Conservation (phyloP, 1,140 invertebrate species). For the Gryon sp. region DNA sequence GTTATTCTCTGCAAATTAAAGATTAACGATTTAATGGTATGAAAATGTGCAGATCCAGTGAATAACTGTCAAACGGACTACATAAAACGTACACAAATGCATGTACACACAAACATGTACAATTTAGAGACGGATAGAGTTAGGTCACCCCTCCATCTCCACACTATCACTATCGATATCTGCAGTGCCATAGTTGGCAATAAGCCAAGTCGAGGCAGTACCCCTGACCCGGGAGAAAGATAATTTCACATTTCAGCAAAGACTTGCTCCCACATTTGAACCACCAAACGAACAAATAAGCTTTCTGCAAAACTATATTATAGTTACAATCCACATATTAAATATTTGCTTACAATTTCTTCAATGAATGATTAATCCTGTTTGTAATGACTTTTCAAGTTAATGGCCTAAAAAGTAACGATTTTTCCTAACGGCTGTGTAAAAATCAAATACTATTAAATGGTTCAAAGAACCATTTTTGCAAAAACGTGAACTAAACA, state of each 20-base stretch:
- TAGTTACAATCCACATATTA: too few relatives aligned
- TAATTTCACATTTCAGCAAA: constrained; percentile 62
- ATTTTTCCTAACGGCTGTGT: too few relatives aligned
- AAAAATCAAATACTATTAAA: too few relatives aligned
- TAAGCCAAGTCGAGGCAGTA: constrained; percentile 66
- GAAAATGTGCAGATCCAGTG: constrained; percentile 23
- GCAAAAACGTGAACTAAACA: too few relatives aligned
- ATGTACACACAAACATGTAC: constrained; percentile 18
- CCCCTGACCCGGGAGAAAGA: constrained; percentile 50
- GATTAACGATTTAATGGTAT: constrained; percentile 59
- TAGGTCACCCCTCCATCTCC: constrained; percentile 32
- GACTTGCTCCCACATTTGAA: constrained; percentile 67
- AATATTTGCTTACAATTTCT: too few relatives aligned
- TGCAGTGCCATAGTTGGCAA: constrained; percentile 76
- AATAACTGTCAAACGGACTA: background rate
- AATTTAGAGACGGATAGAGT: constrained; percentile 30
- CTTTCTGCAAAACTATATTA: too few relatives aligned
- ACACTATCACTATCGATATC: constrained; percentile 74
- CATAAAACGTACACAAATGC: constrained; percentile 31
- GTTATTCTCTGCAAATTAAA: constrained; percentile 43
- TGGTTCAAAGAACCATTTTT: too few relatives aligned
- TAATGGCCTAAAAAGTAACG: too few relatives aligned
- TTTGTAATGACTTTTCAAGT: too few relatives aligned
- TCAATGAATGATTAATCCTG: background rate
- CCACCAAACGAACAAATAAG: constrained; percentile 2